A percentile compares a stretch with the other conserved stretches of the same genome.
Evolutionary conservation across 2,888 invertebrate species (phyloP).

Genomic region (Polietes domitor): DNA sequence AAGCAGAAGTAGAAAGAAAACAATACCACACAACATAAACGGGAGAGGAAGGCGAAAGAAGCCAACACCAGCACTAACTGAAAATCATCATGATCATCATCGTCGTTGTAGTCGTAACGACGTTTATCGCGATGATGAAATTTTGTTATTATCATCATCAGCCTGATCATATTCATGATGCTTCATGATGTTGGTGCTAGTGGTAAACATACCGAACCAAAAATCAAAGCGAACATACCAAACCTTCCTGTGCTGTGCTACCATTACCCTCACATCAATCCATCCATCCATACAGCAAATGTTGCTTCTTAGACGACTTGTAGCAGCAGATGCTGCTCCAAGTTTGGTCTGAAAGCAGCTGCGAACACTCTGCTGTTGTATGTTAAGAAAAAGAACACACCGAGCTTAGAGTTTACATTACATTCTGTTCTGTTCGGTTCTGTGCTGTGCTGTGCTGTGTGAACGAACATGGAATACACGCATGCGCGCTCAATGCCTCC

Average conservation of each 20-base stretch:
- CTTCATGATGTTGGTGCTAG: background rate
- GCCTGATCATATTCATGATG: background rate
- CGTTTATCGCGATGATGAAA: conserved; percentile 15
- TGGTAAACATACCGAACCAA: background rate
- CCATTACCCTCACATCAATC: too few relatives aligned
- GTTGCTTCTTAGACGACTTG: conserved; percentile 22
- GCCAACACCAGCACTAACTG: conserved; percentile 34
- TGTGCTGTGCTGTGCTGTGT: too few relatives aligned
- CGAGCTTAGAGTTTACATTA: background rate
- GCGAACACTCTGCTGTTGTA: background rate
- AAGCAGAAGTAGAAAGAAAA: conserved; percentile 9
- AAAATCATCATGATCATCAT: conserved; percentile 39
- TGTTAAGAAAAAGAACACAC: background rate
- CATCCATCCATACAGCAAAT: conserved; percentile 29
- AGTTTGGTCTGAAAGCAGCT: background rate
- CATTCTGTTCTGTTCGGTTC: background rate
- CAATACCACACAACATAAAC: conserved; percentile 35
- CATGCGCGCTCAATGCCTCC: conserved; percentile 17
- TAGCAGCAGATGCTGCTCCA: background rate
- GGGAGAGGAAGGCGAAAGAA: conserved; percentile 29
- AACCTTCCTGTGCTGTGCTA: background rate
- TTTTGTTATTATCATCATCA: background rate
- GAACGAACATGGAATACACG: background rate
- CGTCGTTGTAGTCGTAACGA: conserved; percentile 38
- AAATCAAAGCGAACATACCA: conserved; percentile 6